phyloP scores from a whole-genome alignment of 1,140 invertebrate species.

The Teleogryllus occipitalis region DNA sequence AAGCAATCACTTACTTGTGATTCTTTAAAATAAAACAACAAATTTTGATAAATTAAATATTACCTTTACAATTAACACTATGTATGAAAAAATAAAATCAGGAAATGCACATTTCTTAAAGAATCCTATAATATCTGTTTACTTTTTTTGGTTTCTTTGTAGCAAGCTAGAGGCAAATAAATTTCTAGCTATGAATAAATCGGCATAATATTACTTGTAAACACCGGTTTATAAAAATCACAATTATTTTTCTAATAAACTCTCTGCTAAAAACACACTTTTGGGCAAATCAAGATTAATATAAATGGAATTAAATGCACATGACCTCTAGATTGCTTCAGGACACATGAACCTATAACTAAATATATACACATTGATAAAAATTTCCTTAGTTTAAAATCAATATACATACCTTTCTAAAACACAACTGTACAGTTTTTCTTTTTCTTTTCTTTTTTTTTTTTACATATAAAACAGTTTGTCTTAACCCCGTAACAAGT shows the following conservation, averaged over 20 bases:
- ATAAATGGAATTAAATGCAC: background rate
- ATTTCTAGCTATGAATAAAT: background rate
- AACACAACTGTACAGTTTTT: background rate
- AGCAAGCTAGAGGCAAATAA: background rate
- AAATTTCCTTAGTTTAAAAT: background rate
- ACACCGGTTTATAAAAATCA: background rate
- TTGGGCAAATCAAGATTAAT: background rate
- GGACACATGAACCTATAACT: background rate
- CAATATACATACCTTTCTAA: background rate
- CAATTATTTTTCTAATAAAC: too few species aligned
- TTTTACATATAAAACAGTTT: slow-evolving; percentile 3
- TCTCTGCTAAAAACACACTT: too few species aligned
- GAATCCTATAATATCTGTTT: background rate
- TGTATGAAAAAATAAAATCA: background rate
- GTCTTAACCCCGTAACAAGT: background rate
- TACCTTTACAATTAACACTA: background rate
- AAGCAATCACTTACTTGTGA: background rate
- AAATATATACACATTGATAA: background rate
- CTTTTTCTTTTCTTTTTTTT: too few species aligned
- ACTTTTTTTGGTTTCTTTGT: background rate
- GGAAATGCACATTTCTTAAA: background rate
- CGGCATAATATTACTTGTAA: background rate
- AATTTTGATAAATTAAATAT: background rate
- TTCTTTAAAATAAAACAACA: background rate
- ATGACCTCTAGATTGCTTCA: background rate